Percentiles rank a stretch among this genome's conserved stretches.
Evolutionary conservation across 2,113 vertebrate species (phyloP).

Genomic region (Rhinopomastus cyanomelas): DNA sequence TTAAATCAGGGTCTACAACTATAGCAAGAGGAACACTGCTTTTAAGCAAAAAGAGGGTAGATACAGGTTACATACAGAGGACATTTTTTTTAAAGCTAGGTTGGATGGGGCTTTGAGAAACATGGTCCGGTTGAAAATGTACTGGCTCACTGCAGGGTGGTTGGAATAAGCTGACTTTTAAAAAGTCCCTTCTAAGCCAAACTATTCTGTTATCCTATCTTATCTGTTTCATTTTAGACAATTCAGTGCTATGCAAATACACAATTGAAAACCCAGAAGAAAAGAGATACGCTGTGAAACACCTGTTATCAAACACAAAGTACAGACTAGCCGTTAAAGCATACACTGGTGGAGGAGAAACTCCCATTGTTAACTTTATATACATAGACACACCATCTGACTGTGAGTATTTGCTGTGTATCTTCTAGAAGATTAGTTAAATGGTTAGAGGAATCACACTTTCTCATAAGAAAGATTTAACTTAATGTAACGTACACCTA

Average conservation of each 20-base stretch:
- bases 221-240: slow-evolving; percentile 43
- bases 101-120: neutral
- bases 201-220: neutral
- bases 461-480: neutral
- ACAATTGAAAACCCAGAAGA: slow-evolving; percentile 62
- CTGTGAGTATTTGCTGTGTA: slow-evolving; percentile 62
- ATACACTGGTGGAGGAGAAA: slow-evolving; percentile 62
- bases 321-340: slow-evolving; percentile 66
- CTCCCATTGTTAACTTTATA: neutral
- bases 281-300: slow-evolving; percentile 52
- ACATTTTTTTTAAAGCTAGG: neutral
- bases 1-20: neutral
- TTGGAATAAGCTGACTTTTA: neutral
- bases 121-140: neutral
- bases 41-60: neutral
- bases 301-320: slow-evolving; percentile 52
- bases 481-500: neutral
- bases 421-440: neutral
- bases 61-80: neutral
- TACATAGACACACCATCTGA: slow-evolving; percentile 28
- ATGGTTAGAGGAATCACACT: neutral
- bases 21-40: neutral
- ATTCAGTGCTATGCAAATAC: slow-evolving; percentile 57
- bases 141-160: neutral
- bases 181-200: neutral